These are phyloP conservation scores for Periplaneta americana DNA, from an alignment of 1,140 invertebrate species.

Conservation along the genomic window DNA sequence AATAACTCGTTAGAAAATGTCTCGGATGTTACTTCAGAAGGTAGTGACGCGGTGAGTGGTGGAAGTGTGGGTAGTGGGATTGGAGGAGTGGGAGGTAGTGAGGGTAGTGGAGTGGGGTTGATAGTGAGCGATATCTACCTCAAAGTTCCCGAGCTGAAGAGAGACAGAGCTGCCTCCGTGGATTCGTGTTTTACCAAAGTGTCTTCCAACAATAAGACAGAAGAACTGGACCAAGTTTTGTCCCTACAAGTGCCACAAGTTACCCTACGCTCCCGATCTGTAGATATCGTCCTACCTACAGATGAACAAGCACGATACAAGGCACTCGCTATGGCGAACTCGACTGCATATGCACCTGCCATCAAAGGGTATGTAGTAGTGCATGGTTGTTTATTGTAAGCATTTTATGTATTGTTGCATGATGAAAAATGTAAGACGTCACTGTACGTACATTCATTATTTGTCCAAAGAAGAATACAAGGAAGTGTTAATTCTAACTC, in stretches of 20 bases:
- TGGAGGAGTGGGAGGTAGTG: constrained; percentile 38
- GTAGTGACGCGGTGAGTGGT: constrained; percentile 34
- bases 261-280: constrained; percentile 73
- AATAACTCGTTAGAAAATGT: constrained; percentile 60
- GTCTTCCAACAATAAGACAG: constrained; percentile 55
- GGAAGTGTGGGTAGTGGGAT: constrained; percentile 36
- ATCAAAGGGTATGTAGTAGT: neutral
- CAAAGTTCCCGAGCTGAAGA: constrained; percentile 71
- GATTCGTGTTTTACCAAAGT: constrained; percentile 75
- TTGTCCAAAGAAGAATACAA: too few species aligned
- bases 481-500: too few species aligned
- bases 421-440: too few species aligned
- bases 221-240: constrained; percentile 53
- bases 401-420: too few species aligned
- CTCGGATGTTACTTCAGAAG: constrained; percentile 47
- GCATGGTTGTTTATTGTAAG: too few species aligned
- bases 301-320: constrained; percentile 79
- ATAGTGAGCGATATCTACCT: constrained; percentile 67
- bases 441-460: too few species aligned
- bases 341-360: neutral
- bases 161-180: constrained; percentile 77
- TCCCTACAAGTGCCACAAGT: constrained; percentile 55
- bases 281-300: constrained; percentile 85
- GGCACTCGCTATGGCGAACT: constrained; percentile 43
- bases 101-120: constrained; percentile 30